phyloP scores from a whole-genome alignment of 2,797 vertebrate genomes.

The Graptemys geographica region DNA sequence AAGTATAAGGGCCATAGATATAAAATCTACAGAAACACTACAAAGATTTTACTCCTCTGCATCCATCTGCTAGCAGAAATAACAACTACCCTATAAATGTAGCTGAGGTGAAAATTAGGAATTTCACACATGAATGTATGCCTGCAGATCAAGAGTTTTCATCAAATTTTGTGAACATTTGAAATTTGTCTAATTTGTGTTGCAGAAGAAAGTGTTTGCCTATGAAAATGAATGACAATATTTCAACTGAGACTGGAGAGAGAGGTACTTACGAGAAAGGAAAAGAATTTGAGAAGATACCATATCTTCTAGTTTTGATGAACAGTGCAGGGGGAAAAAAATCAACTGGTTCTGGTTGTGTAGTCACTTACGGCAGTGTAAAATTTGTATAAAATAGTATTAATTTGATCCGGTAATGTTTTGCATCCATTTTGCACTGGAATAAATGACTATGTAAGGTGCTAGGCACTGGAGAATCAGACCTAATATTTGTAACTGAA shows the following conservation, averaged over 20 bases:
- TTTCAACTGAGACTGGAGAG: not conserved
- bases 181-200: not conserved
- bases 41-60: not conserved
- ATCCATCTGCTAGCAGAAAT: not conserved
- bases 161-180: not conserved
- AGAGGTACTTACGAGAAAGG: not conserved
- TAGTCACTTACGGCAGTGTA: not conserved
- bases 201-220: not conserved
- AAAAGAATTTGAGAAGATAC: not conserved
- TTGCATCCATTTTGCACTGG: not conserved
- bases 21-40: not conserved
- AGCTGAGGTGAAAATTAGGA: not conserved
- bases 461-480: not conserved
- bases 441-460: not conserved
- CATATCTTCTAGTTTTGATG: not conserved
- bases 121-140: not conserved
- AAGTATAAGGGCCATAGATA: not conserved
- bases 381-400: not conserved
- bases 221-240: slow-evolving; percentile 1
- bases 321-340: not conserved
- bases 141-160: not conserved
- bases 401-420: not conserved
- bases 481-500: not conserved
- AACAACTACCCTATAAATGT: accelerated
- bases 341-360: accelerated